Base-by-base conservation (phyloP, 2,888 invertebrate genomes). In the Amblyjoppa fuscipennis region DNA sequence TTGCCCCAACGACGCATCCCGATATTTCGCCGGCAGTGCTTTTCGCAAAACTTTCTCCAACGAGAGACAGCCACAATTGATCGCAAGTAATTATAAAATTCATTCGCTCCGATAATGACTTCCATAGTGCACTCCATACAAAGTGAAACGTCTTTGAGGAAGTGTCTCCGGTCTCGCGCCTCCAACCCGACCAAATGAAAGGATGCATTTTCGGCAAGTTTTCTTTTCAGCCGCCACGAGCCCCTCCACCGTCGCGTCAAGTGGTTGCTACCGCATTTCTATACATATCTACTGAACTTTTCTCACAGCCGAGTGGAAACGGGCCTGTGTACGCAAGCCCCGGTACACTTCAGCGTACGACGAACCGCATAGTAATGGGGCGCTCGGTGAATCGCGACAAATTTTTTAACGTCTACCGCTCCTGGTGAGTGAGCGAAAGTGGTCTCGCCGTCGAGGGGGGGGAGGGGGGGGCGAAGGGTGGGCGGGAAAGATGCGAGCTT, bases 391-490 rank as follows among this genome's bases (percentile, higher is more conserved):
- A 76, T 76, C 75, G 85, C 83, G 85, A 85, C 83, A 83, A 83
- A 85, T 83, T 85, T 82, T 85, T 85, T 85, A 85, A 85, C 80
- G 85, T 85, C 85, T 85, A 79, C 76, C 79, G 68, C 38, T 38
- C 20, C 61, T 64, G 71, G 45, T 75, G 66, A 79, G 82, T 79
- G 53, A 69, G 83, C 28, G 69, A 77, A 78, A 79, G 81, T 80
- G 74, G 69, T 79, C 64, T 85, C 73, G 80, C 56, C 61, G 75
- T 45, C 28, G 41, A 49, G 64, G 16, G 59, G 31, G 31, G 53
- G 49, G 38, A n/a, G n/a, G 56, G 64, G 20, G 59, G 31, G 34
- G 49, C 61, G 70, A 51, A 61, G 74, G 71, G 76, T 69, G 34
- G 77, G 69, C 83, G 85, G 77, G 80, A 77, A 80, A 53, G 76